Evolutionary conservation across 2,888 invertebrate species (phyloP).

Genomic region (Xanthia icteritia): DNA sequence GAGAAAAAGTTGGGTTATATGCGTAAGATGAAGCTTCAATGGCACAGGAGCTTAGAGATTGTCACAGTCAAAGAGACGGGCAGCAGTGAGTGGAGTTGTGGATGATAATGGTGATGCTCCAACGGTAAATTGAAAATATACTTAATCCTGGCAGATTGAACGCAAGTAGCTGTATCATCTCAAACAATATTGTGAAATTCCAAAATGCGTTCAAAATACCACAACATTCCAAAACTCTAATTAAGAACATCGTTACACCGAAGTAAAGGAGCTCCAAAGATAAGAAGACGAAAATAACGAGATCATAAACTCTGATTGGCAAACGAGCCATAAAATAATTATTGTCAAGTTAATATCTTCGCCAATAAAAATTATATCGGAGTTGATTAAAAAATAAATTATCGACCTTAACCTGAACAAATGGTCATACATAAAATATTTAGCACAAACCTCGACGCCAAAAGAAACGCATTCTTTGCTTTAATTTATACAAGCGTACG

Average conservation of each 20-base stretch:
- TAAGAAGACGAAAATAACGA: slow-evolving; percentile 45
- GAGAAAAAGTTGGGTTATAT: slow-evolving; percentile 43
- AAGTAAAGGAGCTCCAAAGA: slow-evolving; percentile 20
- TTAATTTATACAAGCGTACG: slow-evolving; percentile 25
- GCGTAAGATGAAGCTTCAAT: background rate
- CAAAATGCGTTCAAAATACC: background rate
- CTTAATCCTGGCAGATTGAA: background rate
- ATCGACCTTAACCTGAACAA: slow-evolving; percentile 43
- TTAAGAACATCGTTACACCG: slow-evolving; percentile 17
- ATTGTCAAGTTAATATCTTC: slow-evolving; percentile 41
- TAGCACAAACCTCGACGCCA: slow-evolving; percentile 24
- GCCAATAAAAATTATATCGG: slow-evolving; percentile 38
- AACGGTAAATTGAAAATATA: background rate
- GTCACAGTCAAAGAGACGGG: background rate
- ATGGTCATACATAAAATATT: slow-evolving; percentile 42
- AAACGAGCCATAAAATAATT: slow-evolving; percentile 44
- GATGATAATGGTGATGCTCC: background rate
- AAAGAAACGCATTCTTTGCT: slow-evolving; percentile 29
- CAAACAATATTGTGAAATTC: background rate
- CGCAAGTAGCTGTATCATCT: background rate
- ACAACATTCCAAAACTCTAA: slow-evolving; percentile 6
- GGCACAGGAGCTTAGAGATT: background rate
- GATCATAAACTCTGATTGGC: slow-evolving; percentile 38
- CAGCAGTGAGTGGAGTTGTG: background rate
- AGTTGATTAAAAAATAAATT: slow-evolving; percentile 40